phyloP scores from a whole-genome alignment of 2,797 vertebrate genomes.

The Merluccius polli region DNA sequence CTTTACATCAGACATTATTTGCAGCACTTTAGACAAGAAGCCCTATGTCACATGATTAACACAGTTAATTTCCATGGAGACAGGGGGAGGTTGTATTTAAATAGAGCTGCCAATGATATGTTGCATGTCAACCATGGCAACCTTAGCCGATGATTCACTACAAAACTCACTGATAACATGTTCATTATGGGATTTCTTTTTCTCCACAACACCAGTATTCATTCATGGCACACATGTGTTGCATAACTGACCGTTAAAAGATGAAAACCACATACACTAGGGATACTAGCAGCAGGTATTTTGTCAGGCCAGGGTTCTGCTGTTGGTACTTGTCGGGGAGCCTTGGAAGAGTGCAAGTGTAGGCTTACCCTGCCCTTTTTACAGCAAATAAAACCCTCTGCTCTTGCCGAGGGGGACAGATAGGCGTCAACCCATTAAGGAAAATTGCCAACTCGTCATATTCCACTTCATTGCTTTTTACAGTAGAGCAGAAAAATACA shows the following conservation, averaged over 20 bases:
- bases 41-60: neutral
- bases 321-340: constrained; percentile 44
- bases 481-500: neutral
- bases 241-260: constrained; percentile 5
- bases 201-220: too few relatives aligned
- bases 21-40: too few relatives aligned
- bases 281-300: constrained; percentile 7
- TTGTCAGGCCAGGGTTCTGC: constrained; percentile 27
- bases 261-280: neutral
- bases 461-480: neutral
- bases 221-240: neutral
- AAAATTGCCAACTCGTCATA: constrained; percentile 28
- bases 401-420: constrained; percentile 34
- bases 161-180: too few relatives aligned
- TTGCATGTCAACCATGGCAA: too few relatives aligned
- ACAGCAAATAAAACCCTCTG: constrained; percentile 12
- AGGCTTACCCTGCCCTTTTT: constrained; percentile 27
- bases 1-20: too few relatives aligned
- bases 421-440: constrained; percentile 40
- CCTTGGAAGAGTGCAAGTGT: constrained; percentile 31
- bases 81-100: neutral
- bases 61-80: neutral
- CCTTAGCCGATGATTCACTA: too few relatives aligned
- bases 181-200: too few relatives aligned
- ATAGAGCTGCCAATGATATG: too few relatives aligned